Conservation (phyloP, 2,888 invertebrate species). For the Uropetala carovei region DNA sequence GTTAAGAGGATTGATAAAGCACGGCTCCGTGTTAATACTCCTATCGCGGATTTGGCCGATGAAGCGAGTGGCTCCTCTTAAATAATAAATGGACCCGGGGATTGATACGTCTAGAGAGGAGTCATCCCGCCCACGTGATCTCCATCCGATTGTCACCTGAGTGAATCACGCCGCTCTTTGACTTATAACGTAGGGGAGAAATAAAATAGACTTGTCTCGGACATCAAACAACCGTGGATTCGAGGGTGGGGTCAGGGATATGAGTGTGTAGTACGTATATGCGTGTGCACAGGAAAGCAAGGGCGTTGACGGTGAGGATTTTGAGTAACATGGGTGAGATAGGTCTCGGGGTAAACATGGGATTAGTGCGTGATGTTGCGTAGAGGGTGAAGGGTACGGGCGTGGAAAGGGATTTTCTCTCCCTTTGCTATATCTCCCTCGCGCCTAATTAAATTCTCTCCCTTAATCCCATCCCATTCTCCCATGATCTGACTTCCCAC, state of each 20-base stretch:
- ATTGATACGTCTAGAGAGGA: background rate
- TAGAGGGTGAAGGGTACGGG: background rate
- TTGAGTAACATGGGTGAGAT: background rate
- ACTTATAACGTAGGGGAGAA: background rate
- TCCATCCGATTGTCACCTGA: background rate
- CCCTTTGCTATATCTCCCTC: background rate
- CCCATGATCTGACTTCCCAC: background rate
- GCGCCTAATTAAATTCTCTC: background rate
- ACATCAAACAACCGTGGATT: too few relatives aligned
- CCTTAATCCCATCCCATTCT: background rate
- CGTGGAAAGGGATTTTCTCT: background rate
- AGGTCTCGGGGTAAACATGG: background rate
- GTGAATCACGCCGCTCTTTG: conserved; percentile 7
- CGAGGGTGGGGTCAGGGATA: too few relatives aligned
- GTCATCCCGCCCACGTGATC: background rate
- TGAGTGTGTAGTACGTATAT: too few relatives aligned
- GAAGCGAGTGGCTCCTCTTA: background rate
- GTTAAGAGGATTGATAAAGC: too few relatives aligned
- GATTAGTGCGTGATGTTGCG: background rate
- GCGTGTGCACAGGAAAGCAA: background rate
- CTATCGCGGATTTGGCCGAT: too few relatives aligned
- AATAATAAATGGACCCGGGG: background rate
- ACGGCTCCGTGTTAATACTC: too few relatives aligned
- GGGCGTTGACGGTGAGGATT: background rate
- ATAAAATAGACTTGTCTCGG: too few relatives aligned